Conservation (phyloP, 2,797 vertebrate genomes). For the Sebastolobus altivelis region DNA sequence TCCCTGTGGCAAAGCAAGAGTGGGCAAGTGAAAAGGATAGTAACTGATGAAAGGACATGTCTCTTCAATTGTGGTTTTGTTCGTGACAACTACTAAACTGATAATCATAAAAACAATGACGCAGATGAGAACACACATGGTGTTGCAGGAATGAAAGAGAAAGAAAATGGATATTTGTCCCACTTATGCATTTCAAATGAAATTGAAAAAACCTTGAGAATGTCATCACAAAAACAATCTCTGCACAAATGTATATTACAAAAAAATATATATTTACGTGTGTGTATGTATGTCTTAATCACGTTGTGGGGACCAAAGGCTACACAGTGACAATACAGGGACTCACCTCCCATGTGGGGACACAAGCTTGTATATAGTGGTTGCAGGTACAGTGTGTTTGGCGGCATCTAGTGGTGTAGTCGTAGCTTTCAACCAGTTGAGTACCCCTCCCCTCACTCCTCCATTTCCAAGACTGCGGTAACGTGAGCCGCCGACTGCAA, state of each 20-base stretch:
- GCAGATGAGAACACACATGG: constrained; percentile 3
- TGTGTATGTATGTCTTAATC: background rate
- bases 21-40: constrained; percentile 23
- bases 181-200: constrained; percentile 11
- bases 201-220: background rate
- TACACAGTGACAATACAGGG: background rate
- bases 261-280: background rate
- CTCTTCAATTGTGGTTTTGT: background rate
- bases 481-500: too few relatives aligned
- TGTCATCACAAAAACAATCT: constrained; percentile 13
- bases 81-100: background rate
- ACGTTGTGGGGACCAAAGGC: background rate
- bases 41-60: constrained; percentile 4
- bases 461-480: too few relatives aligned
- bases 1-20: constrained; percentile 21
- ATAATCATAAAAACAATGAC: constrained; percentile 2
- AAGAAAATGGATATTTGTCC: background rate
- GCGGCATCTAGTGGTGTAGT: too few relatives aligned
- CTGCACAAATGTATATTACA: background rate
- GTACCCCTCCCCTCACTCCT: too few relatives aligned
- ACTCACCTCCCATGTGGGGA: background rate
- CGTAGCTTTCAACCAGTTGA: too few relatives aligned
- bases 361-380: background rate
- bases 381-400: too few relatives aligned
- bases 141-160: background rate